Base-by-base conservation (phyloP, 2,113 vertebrate species). In the Rhizomys pruinosus region DNA sequence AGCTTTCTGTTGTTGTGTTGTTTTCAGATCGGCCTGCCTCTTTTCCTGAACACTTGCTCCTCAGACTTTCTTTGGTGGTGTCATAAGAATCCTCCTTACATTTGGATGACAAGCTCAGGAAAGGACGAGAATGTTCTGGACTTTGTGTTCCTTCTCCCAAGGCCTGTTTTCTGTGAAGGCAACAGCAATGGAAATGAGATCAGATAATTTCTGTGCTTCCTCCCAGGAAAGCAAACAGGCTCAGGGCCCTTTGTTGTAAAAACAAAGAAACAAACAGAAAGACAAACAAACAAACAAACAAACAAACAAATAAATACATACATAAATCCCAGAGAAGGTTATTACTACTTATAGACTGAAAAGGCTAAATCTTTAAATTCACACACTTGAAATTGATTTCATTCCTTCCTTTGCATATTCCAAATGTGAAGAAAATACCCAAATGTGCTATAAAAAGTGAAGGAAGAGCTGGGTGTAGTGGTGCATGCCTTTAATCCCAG, bases 281-380 rank as follows among this genome's bases (percentile, higher is more conserved):
- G n/a, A 63, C 20, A 80, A 81, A 44, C 32, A 39, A 19, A 55
- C 42, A 10, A 44, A 87, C 52, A 71, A 69, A 63, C 20, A 80
- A 81, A 44, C 32, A 39, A 19, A 55, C 42, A 10, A 44, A 87
- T 76, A 42, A 39, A 55, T 12, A 57, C 27, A 55, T 12, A 57
- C 27, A 69, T 29, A 84, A 64, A 52, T 59, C 20, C 27, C 59
- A 76, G 90, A 52, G 63, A 69, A 93, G 79, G 22, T 34, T 57
- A 19, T 55, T 78, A 80, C 20, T 2, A 55, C 52, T 66, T 61
- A 72, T 25, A 63, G n/a, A 11, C 17, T 22, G 4, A 82, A 91
- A 94, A 92, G 39, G 5, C 39, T 85, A 63, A 61, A 82, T 88
- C 34, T 42, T 78, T 91, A 10, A 63, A 85, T 34, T 87, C n/a